A percentile compares a stretch with the other conserved stretches of the same genome.
phyloP scores from a whole-genome alignment of 2,888 invertebrate genomes.

The Eurytoma californica region DNA sequence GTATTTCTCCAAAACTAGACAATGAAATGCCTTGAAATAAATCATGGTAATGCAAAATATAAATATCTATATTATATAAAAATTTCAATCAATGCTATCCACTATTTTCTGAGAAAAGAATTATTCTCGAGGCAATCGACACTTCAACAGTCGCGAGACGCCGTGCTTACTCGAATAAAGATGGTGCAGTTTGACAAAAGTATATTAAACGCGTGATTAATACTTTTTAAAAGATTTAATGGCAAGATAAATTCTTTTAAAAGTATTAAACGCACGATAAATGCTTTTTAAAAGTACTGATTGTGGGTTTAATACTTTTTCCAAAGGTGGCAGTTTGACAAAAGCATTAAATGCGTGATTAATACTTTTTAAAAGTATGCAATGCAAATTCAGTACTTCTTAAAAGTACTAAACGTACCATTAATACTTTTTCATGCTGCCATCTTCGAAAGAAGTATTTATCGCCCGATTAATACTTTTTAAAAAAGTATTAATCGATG shows the following conservation, averaged over 20 bases:
- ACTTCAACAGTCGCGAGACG: too few species aligned
- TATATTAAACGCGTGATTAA: background rate
- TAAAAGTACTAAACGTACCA: background rate
- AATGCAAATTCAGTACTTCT: background rate
- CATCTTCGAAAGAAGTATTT: background rate
- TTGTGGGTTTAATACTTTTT: too few species aligned
- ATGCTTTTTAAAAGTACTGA: background rate
- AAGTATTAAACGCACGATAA: background rate
- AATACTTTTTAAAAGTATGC: background rate
- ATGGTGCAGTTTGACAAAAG: background rate
- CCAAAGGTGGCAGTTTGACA: background rate
- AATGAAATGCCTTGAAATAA: too few species aligned
- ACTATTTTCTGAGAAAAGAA: too few species aligned
- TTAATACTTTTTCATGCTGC: background rate
- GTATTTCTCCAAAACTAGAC: too few species aligned
- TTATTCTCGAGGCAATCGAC: too few species aligned
- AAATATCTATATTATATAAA: too few species aligned
- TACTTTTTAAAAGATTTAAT: background rate
- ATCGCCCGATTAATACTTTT: background rate
- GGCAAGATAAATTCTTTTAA: background rate
- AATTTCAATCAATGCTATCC: too few species aligned
- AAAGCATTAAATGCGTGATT: background rate
- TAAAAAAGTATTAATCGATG: background rate
- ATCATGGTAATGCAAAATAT: too few species aligned
- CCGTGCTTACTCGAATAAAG: too few species aligned